Evolutionary conservation across 2,888 invertebrate species (phyloP).

Genomic region (Plutella xylostella): DNA sequence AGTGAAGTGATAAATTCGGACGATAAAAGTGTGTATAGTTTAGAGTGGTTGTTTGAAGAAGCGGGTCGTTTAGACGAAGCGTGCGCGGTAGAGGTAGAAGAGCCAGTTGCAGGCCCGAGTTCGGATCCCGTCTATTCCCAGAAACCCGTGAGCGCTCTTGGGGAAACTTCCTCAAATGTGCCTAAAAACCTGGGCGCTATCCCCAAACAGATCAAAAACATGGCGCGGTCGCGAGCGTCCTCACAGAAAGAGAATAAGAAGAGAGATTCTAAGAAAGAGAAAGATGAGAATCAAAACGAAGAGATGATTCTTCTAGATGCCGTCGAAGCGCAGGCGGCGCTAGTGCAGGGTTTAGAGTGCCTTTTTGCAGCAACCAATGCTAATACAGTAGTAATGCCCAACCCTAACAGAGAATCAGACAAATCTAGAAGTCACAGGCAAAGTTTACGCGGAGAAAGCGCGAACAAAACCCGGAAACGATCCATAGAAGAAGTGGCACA

Average conservation of each 20-base stretch:
- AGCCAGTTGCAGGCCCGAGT: neutral
- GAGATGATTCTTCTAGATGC: constrained; percentile 55
- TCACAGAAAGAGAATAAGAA: constrained; percentile 70
- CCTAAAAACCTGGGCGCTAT: constrained; percentile 78
- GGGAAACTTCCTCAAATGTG: constrained; percentile 56
- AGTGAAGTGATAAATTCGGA: constrained; percentile 53
- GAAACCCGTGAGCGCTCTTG: constrained; percentile 45
- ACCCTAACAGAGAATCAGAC: constrained; percentile 50
- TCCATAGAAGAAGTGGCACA: constrained; percentile 72
- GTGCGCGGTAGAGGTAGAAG: constrained; percentile 13
- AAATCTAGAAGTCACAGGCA: constrained; percentile 46
- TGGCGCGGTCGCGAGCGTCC: constrained; percentile 65
- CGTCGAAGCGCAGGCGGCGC: constrained; percentile 66
- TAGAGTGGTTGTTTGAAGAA: constrained; percentile 64
- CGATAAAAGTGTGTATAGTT: constrained; percentile 54
- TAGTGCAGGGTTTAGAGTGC: constrained; percentile 67
- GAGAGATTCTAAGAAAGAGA: constrained; percentile 57
- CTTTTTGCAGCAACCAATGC: constrained; percentile 61
- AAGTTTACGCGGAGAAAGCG: constrained; percentile 48
- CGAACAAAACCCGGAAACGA: constrained; percentile 58
- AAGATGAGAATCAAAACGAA: constrained; percentile 54
- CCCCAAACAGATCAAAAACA: constrained; percentile 75
- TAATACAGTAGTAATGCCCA: constrained; percentile 61
- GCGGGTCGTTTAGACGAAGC: constrained; percentile 10
- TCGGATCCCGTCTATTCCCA: constrained; percentile 37